phyloP scores from a whole-genome alignment of 2,113 vertebrate species.

The Gadus macrocephalus region DNA sequence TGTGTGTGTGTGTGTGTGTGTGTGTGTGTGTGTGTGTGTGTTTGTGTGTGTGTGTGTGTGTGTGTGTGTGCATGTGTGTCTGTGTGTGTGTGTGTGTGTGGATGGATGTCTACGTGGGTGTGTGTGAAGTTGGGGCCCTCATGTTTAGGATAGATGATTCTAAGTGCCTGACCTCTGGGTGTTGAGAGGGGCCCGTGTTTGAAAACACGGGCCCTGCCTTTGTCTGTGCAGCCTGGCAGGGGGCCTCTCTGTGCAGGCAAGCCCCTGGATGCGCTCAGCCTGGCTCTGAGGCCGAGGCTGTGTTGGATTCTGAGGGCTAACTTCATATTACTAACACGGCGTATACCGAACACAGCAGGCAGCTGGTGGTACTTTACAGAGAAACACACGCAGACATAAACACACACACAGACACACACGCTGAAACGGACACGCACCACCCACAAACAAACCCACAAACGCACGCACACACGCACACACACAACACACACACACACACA shows the following conservation, averaged over 20 bases:
- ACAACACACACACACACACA: no score
- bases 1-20: conserved; percentile 19
- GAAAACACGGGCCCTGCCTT: conserved; percentile 72
- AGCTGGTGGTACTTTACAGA: conserved; percentile 42
- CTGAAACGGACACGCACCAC: no score
- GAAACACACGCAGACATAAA: no score
- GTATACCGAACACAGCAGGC: conserved; percentile 42
- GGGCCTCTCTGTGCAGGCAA: conserved; percentile 47
- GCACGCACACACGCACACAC: no score
- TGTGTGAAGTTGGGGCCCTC: conserved; percentile 39
- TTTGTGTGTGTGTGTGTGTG: conserved; percentile 15
- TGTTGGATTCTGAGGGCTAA: conserved; percentile 32
- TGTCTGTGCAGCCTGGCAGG: conserved; percentile 63
- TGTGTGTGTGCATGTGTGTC: conserved; percentile 7
- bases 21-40: conserved; percentile 17
- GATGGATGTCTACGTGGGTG: conserved; percentile 9
- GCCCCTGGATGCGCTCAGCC: conserved; percentile 37
- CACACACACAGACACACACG: no score
- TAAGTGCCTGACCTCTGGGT: conserved; percentile 68
- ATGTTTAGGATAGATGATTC: conserved; percentile 68
- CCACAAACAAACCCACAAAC: no score
- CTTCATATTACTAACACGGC: conserved; percentile 43
- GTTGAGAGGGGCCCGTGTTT: conserved; percentile 68
- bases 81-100: conserved; percentile 14
- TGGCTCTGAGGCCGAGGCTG: conserved; percentile 25